These are phyloP conservation scores for Aspidoscelis tigris DNA, from an alignment of 2,113 vertebrate genomes.

Conservation along the genomic window DNA sequence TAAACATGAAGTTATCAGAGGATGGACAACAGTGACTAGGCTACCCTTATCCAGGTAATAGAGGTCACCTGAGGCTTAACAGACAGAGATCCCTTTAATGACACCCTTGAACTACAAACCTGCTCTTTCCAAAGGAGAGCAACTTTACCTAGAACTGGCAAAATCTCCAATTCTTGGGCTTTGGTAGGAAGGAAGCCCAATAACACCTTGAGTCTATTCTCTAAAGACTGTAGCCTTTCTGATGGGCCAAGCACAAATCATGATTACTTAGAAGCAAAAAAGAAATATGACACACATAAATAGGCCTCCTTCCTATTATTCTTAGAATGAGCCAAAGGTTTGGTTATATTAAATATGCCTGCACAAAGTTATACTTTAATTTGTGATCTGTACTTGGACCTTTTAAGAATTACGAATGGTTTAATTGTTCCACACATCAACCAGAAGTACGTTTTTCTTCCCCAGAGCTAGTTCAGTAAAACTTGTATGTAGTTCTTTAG, in stretches of 20 bases:
- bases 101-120: no score
- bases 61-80: no score
- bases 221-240: constrained; percentile 55
- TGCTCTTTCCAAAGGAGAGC: no score
- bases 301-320: constrained; percentile 18
- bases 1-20: no score
- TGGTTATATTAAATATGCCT: constrained; percentile 22
- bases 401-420: not conserved
- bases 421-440: constrained; percentile 12
- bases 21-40: no score
- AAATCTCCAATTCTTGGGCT: no score
- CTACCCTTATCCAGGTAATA: no score
- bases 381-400: constrained; percentile 1
- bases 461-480: constrained; percentile 11
- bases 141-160: no score
- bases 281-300: constrained; percentile 39
- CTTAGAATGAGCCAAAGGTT: constrained; percentile 18
- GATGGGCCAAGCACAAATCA: constrained; percentile 56
- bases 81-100: no score
- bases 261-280: constrained; percentile 27
- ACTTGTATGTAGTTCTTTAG: constrained; percentile 6
- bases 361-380: constrained; percentile 17
- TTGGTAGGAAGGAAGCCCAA: constrained; percentile 1
- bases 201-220: constrained; percentile 51
- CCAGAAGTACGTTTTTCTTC: not conserved